Evolutionary conservation across 1,140 invertebrate genomes (phyloP).

Genomic region (Zophobas morio): DNA sequence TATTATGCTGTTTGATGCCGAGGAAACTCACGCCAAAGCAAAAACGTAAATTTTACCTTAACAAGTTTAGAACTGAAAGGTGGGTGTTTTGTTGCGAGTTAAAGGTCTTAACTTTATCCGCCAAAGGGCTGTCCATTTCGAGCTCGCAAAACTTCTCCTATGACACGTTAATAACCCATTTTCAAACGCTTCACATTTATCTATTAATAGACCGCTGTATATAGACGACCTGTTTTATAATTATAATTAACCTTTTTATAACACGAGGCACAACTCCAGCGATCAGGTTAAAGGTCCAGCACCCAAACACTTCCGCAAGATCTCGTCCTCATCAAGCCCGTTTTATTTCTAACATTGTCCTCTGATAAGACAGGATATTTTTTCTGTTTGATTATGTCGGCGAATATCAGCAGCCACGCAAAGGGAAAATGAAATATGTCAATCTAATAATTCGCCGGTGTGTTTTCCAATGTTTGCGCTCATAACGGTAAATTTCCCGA

Average conservation of each 20-base stretch:
- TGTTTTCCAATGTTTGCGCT: slow-evolving; percentile 16
- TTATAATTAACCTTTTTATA: not conserved
- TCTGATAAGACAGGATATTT: not conserved
- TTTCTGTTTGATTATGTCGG: not conserved
- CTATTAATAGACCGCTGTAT: not conserved
- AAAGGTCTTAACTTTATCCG: no score
- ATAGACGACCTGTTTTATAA: not conserved
- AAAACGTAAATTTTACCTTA: no score
- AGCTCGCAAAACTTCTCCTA: no score
- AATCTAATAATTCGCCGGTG: slow-evolving; percentile 12
- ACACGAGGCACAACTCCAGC: not conserved
- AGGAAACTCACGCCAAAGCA: no score
- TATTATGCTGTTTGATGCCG: no score
- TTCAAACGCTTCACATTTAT: not conserved
- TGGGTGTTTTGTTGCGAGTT: no score
- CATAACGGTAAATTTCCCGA: slow-evolving; percentile 8
- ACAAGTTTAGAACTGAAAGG: no score
- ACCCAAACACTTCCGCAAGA: not conserved
- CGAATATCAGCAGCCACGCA: not conserved
- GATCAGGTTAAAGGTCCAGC: not conserved
- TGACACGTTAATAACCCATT: not conserved
- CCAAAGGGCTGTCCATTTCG: no score
- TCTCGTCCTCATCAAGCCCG: no score
- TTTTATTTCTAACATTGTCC: no score
- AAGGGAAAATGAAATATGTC: slow-evolving; percentile 26